phyloP scores from a whole-genome alignment of 2,797 vertebrate genomes.

The Setipinna tenuifilis region DNA sequence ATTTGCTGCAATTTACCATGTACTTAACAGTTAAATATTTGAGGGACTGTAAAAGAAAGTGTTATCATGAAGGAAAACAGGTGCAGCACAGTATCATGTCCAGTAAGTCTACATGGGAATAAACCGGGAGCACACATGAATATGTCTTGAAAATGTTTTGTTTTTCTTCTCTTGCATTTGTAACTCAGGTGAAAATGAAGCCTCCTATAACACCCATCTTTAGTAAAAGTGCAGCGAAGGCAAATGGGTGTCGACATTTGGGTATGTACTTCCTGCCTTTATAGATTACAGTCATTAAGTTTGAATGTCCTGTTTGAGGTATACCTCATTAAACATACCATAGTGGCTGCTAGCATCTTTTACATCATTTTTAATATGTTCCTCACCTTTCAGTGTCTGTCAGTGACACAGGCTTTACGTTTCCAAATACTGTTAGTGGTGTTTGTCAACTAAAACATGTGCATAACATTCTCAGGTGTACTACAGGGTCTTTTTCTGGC shows the following conservation, averaged over 20 bases:
- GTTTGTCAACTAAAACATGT: background rate
- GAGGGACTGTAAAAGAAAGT: too few species aligned
- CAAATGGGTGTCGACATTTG: slow-evolving; percentile 34
- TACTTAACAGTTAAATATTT: too few species aligned
- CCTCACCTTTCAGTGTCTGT: background rate
- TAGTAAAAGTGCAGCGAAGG: slow-evolving; percentile 47
- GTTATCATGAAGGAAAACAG: background rate
- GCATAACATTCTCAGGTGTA: background rate
- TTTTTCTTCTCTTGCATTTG: slow-evolving; percentile 19
- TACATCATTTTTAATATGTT: background rate
- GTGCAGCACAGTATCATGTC: background rate
- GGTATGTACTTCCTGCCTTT: slow-evolving; percentile 54
- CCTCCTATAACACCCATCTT: slow-evolving; percentile 75
- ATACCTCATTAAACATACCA: background rate
- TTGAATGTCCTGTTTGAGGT: background rate
- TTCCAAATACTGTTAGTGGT: background rate
- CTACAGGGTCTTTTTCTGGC: background rate
- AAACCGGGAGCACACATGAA: background rate
- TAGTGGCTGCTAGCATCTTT: background rate
- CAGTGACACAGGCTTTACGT: background rate
- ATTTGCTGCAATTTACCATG: too few species aligned
- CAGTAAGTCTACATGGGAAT: background rate
- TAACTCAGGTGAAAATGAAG: slow-evolving; percentile 72
- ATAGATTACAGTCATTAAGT: background rate
- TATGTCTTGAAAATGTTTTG: background rate